Evolutionary conservation across 2,113 vertebrate species (phyloP), one percentile per base, ranked within the genome.

Genomic region (Callaeas wilsoni): DNA sequence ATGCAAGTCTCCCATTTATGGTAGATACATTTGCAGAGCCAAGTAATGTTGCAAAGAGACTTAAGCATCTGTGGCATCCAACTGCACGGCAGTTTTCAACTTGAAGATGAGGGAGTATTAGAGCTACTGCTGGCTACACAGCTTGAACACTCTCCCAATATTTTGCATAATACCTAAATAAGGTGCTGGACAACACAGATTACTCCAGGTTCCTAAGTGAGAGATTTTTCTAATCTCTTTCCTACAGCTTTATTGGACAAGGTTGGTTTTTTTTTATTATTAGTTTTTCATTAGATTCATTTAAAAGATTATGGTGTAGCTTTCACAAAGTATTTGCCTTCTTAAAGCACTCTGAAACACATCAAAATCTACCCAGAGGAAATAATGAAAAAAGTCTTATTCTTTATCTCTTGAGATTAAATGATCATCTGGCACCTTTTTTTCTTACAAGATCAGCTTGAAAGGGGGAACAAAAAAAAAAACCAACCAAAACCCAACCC

Each of bases 391-490:
- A 95, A 90, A 73, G 90, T 19, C 55, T 55, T 68, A 37, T 23
- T 82, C 30, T 52, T 89, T 77, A 83, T 89, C 86, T 89, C 87
- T 92, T 92, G 73, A 92, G 90, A 96, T 84, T 37, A 97, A 96
- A 92, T 93, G 82, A 94, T 73, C 84, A 96, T 63, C 89, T 86
- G 90, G 75, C 53, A 77, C 68, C 49, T 78, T 80, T 95, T n/a
- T 93, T 95, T 73, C 80, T 33, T 84, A 92, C 6, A 25, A 87
- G 47, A 92, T 88, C 84, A 94, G 93, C n/a, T 23, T 60, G 41
- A 88, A 90, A 82, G 50, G 55, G n/a, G n/a, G n/a, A n/a, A n/a
- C n/a, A 90, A 96, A 95, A 78, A 71, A 75, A 76, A 60, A 12
- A 35, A n/a, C 42, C 12, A 27, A 59, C 12, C 8, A 29, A 39